Evolutionary conservation across 2,888 invertebrate genomes (phyloP), one percentile per base, ranked within the genome.

Genomic region (Lamellibrachia columna): DNA sequence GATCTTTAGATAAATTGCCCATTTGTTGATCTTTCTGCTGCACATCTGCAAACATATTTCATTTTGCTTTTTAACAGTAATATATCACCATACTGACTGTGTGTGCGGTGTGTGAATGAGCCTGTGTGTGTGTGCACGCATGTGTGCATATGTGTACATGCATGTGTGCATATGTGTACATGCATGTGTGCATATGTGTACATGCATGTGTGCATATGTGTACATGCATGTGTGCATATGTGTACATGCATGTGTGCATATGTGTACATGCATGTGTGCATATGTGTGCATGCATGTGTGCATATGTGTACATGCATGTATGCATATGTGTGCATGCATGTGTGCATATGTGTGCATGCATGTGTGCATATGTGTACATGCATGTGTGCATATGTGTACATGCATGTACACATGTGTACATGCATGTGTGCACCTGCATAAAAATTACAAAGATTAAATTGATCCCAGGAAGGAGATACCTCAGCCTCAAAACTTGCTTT

Each of bases 21-120:
- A 91, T 52, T 92, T 92, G 52, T 92, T 92, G 53, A 92, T 22
- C 53, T 53, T 53, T 40, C 22, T 93, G 22, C 9, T 22, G 40
- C 22, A 91, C 53, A 52, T 91, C 55, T 75, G 91, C 3, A 53
- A 55, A 53, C 91, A 53, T 40, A 53, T 0, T n/a, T 4, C 40
- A 9, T 28, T 75, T 75, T 75, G 22, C n/a, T n/a, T n/a, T 75
- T 75, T 75, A 75, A 75, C 75, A 75, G 75, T 75, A 75, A 3
- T 22, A 75, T 15, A 75, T 22, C n/a, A 75, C 75, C n/a, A 40
- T 40, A 40, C 40, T 40, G 40, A 40, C 40, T 40, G 40, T 40
- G 40, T 40, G 40, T 0, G 40, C 40, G 40, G 40, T 40, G 40
- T 40, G 40, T 75, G 22, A 75, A 75, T 22, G 22, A 22, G 75